These are phyloP conservation scores for Nasonovia ribisnigri DNA, from an alignment of 2,888 invertebrate genomes.

Conservation along the genomic window DNA sequence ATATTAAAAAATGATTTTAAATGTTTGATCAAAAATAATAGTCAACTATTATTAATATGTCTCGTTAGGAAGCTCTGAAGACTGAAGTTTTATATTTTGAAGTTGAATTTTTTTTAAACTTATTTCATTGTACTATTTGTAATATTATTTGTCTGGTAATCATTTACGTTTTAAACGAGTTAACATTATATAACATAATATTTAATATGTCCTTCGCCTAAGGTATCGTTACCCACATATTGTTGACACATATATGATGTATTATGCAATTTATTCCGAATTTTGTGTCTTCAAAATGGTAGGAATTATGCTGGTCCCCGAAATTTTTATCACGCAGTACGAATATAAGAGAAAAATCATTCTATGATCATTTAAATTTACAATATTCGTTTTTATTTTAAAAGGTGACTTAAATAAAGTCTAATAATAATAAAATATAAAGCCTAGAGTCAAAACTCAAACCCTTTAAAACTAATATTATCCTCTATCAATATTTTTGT, in stretches of 20 bases:
- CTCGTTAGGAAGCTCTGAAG: background rate
- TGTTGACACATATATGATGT: background rate
- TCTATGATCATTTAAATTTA: too few relatives aligned
- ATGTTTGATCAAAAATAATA: background rate
- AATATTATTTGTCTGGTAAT: background rate
- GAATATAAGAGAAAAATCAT: too few relatives aligned
- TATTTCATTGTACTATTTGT: background rate
- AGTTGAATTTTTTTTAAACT: background rate
- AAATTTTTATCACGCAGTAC: too few relatives aligned
- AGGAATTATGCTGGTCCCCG: background rate
- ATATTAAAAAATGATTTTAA: background rate
- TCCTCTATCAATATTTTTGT: too few relatives aligned
- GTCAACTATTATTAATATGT: background rate
- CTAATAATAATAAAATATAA: too few relatives aligned
- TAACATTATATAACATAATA: background rate
- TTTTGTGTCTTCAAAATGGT: background rate
- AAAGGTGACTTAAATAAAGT: too few relatives aligned
- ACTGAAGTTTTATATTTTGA: background rate
- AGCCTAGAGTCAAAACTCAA: too few relatives aligned
- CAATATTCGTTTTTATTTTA: too few relatives aligned
- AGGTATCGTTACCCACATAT: background rate
- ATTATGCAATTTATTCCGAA: background rate
- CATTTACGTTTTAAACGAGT: background rate
- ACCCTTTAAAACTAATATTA: too few relatives aligned
- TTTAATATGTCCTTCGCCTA: too few relatives aligned